Base-by-base conservation (phyloP, 2,888 invertebrate genomes). In the Phyllotreta striolata region DNA sequence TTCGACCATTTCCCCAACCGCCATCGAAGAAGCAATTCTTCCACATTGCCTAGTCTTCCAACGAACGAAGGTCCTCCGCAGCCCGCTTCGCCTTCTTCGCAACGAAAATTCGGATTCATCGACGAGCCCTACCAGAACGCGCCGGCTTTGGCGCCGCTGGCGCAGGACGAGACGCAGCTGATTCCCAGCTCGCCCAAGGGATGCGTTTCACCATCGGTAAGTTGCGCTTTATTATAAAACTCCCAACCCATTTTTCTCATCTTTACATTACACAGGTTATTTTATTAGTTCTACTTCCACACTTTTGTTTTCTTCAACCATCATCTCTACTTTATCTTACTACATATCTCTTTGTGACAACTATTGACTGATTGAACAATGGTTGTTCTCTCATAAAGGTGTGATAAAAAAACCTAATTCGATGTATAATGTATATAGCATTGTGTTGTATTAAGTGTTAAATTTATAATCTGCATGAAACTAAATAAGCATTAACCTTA, bases 1-100 rank as follows among this genome's bases (percentile, higher is more conserved):
- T 91, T 89, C 82, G 91, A 92, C 79, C 91, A 91, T 82, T 86
- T 86, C 70, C 76, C 80, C 70, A 82, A 81, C 65, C 81, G 83
- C 67, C 82, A 83, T 70, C 83, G 84, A 66, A 81, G 84, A 71
- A 85, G 84, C 76, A 83, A 83, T 72, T 84, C 85, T 70, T 83
- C 85, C 77, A 78, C 78, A 63, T 80, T 72, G 80, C 84, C 80
- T 77, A 82, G 77, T 83, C 84, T 72, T 82, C 84, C 78, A 73
- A 75, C 73, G 64, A 77, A 75, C 72, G 80, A 80, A 66, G 80
- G 79, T 47, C 64, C 47, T 0, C 64, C 64, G 38, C 35, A 41
- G 6, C 77, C 80, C 37, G 71, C 75, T 12, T 79, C 80, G 47
- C 78, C 79, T 35, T 74, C 78, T 24, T 77, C 78, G 41, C 79